phyloP scores from a whole-genome alignment of 2,113 vertebrate species.

The Aplodontia rufa region DNA sequence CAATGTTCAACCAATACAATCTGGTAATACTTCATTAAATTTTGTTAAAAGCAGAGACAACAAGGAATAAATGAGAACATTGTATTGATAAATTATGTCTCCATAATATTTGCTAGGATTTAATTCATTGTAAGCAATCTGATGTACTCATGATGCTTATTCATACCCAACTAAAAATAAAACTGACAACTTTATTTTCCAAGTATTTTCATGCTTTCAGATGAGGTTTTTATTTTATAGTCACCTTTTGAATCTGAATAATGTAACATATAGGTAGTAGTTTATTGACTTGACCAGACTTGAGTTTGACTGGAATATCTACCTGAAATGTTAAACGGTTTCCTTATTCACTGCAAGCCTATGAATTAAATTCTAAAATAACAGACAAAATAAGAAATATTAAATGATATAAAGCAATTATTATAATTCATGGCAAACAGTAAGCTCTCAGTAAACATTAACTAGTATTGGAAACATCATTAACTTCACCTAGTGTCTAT shows the following conservation, averaged over 20 bases:
- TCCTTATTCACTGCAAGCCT: background rate
- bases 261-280: background rate
- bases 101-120: background rate
- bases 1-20: background rate
- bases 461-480: background rate
- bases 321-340: background rate
- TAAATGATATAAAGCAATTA: background rate
- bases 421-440: background rate
- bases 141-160: background rate
- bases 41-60: background rate
- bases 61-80: background rate
- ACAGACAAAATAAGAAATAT: background rate
- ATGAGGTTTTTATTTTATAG: background rate
- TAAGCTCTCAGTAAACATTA: background rate
- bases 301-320: background rate
- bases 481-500: background rate
- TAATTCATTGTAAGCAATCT: background rate
- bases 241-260: background rate
- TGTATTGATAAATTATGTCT: background rate
- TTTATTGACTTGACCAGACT: background rate
- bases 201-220: background rate
- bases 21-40: conserved; percentile 55
- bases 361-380: background rate
- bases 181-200: background rate
- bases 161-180: background rate